These are phyloP conservation scores for Deilephila porcellus DNA, from an alignment of 2,888 invertebrate genomes.

Conservation along the genomic window DNA sequence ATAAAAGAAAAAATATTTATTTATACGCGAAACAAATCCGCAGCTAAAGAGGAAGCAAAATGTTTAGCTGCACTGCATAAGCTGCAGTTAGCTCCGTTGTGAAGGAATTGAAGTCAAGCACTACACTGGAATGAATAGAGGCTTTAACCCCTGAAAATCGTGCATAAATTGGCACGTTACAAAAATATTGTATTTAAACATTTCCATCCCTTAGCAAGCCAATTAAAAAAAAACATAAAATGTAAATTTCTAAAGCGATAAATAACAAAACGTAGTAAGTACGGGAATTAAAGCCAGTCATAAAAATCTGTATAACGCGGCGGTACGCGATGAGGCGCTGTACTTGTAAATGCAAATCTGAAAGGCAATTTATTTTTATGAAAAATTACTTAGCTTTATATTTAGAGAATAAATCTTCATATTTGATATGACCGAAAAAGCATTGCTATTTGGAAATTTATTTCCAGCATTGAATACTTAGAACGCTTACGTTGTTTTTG, in stretches of 20 bases:
- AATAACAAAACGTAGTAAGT: slow-evolving; percentile 40
- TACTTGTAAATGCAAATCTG: slow-evolving; percentile 39
- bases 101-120: neutral
- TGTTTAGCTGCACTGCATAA: too few relatives aligned
- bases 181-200: neutral
- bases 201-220: neutral
- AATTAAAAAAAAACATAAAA: slow-evolving; percentile 39
- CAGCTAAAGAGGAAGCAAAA: too few relatives aligned
- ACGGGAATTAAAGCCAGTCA: slow-evolving; percentile 38
- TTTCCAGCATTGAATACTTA: neutral
- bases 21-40: too few relatives aligned
- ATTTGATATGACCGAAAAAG: slow-evolving; percentile 22
- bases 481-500: too few relatives aligned
- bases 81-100: too few relatives aligned
- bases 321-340: slow-evolving; percentile 30
- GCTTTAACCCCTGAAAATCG: neutral
- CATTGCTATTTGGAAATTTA: slow-evolving; percentile 4
- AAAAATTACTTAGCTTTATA: slow-evolving; percentile 38
- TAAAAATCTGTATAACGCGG: slow-evolving; percentile 38
- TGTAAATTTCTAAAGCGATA: slow-evolving; percentile 38
- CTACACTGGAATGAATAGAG: neutral
- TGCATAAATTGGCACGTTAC: neutral
- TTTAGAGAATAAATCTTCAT: slow-evolving; percentile 31
- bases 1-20: too few relatives aligned
- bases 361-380: slow-evolving; percentile 42